phyloP scores from a whole-genome alignment of 2,113 vertebrate genomes.

The Riparia riparia region DNA sequence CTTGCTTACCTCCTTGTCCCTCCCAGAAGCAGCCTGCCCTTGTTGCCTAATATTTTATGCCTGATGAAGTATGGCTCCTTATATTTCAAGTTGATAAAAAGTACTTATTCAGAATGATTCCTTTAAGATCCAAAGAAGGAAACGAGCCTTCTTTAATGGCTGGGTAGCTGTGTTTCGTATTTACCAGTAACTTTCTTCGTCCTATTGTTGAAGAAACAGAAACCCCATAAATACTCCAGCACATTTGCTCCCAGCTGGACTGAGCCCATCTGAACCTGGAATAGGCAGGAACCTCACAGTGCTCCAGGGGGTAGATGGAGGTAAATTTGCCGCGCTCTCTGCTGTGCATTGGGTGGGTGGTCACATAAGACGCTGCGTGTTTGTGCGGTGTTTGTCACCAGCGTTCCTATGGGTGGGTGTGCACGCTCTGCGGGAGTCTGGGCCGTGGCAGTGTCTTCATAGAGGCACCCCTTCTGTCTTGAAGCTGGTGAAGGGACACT shows the following conservation, averaged over 20 bases:
- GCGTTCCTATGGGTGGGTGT: fast-evolving
- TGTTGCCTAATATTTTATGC: background rate
- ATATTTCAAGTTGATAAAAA: background rate
- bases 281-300: fast-evolving
- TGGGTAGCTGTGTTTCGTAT: background rate
- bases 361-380: fast-evolving
- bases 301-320: background rate
- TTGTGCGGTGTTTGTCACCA: background rate
- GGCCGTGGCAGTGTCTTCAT: background rate
- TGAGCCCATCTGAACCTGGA: background rate
- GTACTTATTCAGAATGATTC: background rate
- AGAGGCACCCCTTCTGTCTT: background rate
- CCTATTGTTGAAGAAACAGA: background rate
- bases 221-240: background rate
- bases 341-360: fast-evolving
- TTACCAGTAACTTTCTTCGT: background rate
- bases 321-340: background rate
- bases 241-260: background rate
- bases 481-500: background rate
- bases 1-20: background rate
- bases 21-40: background rate
- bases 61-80: background rate
- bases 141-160: background rate
- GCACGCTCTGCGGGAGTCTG: fast-evolving
- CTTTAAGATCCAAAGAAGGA: background rate